Base-by-base conservation (phyloP, 2,888 invertebrate genomes). In the Augochlorella aurata region DNA sequence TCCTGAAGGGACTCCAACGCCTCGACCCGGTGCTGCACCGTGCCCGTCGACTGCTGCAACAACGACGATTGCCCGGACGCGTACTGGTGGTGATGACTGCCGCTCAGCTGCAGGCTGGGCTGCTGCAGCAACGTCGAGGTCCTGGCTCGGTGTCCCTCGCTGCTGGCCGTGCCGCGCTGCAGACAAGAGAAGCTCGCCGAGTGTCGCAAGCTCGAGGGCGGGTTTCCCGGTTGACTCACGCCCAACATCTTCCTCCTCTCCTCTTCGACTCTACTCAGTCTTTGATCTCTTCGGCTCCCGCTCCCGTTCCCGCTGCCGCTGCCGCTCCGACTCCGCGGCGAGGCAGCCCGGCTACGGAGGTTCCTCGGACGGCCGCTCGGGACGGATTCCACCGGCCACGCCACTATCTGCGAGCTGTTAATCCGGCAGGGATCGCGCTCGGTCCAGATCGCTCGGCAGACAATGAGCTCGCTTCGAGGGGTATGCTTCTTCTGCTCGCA, bases 181-280 rank as follows among this genome's bases (percentile, higher is more conserved):
- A 94, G 91, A 88, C 94, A 94, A 74, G 94, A 94, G 90, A 94
- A 94, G 87, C 94, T 94, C 76, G 94, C 94, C 83, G 94, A 94
- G 90, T 94, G 94, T 84, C 94, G 90, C 85, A 94, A 90, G 86
- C 93, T 93, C 87, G 93, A 92, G 81, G 93, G 93, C 84, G 93
- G 92, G 87, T 92, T 93, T 85, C 90, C 90, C 76, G 92, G 93
- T 83, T 93, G 93, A 92, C 93, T 93, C 85, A 93, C 93, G 77
- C 93, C 93, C 91, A 93, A 90, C 93, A 93, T 93, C 85, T 89
- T 78, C 66, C 77, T 82, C 79, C 78, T 18, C 10, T 14, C 47
- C 47, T 63, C 63, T 85, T 85, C 85, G 83, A 86, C 21, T 10
- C 16, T 84, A 68, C 70, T 79, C 79, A 74, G 83, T 79, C 79